Percentiles rank a stretch among this genome's conserved stretches.
These are phyloP conservation scores for Notodonta ziczac DNA, from an alignment of 2,888 invertebrate genomes.

Conservation along the genomic window DNA sequence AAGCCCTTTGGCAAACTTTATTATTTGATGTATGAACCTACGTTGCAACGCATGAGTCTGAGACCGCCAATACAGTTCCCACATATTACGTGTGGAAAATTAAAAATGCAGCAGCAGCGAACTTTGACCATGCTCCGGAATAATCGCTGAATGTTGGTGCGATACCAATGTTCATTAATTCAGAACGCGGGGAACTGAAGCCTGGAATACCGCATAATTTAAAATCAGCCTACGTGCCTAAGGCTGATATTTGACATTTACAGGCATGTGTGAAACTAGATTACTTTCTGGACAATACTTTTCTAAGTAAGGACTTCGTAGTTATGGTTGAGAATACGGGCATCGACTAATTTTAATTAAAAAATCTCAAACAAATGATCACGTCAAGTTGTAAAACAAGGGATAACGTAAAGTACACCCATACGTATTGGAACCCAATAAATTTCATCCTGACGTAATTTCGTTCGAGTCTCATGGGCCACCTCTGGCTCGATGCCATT, in stretches of 20 bases:
- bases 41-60: background rate
- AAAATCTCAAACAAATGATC: background rate
- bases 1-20: background rate
- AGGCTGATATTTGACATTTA: background rate
- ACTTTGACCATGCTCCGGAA: background rate
- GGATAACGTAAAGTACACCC: too few species aligned
- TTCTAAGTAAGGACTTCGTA: too few species aligned
- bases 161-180: slow-evolving; percentile 32
- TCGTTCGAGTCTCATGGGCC: background rate
- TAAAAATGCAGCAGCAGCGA: background rate
- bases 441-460: background rate
- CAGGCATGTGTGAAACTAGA: too few species aligned
- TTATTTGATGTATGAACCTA: background rate
- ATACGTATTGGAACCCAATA: too few species aligned
- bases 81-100: background rate
- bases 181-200: slow-evolving; percentile 21
- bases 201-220: slow-evolving; percentile 22
- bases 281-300: too few species aligned
- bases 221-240: background rate
- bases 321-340: too few species aligned
- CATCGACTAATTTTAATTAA: background rate
- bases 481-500: background rate
- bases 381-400: background rate
- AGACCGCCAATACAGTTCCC: background rate
- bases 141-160: slow-evolving; percentile 18